Evolutionary conservation across 2,113 vertebrate genomes (phyloP).

Genomic region (Rhodinocichla rosea): DNA sequence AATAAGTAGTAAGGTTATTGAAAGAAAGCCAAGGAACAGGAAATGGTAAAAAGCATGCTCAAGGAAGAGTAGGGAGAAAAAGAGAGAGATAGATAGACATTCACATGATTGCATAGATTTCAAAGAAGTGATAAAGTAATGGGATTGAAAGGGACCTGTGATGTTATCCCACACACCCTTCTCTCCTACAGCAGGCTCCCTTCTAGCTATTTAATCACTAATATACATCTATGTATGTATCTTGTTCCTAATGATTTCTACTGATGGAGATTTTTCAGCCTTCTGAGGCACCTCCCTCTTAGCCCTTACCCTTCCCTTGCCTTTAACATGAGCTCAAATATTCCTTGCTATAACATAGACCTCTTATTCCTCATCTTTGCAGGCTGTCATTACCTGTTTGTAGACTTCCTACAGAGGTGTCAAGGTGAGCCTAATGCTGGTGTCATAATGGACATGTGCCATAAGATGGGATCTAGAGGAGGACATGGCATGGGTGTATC

Average conservation of each 20-base stretch:
- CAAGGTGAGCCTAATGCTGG: neutral
- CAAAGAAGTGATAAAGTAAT: neutral
- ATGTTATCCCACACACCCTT: neutral
- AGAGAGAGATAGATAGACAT: neutral
- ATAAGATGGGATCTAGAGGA: neutral
- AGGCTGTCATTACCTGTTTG: neutral
- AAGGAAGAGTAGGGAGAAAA: neutral
- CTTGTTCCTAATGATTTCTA: neutral
- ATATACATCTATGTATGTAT: neutral
- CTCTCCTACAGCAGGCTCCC: neutral
- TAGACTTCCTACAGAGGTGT: neutral
- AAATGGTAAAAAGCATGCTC: neutral
- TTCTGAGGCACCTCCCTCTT: neutral
- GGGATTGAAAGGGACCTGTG: neutral
- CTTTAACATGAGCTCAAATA: neutral
- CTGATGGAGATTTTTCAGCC: neutral
- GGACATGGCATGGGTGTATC: neutral
- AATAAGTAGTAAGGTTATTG: neutral
- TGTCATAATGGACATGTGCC: rapidly evolving
- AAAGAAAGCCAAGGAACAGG: neutral
- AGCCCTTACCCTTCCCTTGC: neutral
- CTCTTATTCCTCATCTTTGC: neutral
- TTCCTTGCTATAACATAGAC: neutral
- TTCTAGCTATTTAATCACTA: neutral
- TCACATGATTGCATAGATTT: neutral